Percentiles rank a stretch among this genome's conserved stretches.
Evolutionary conservation across 2,113 vertebrate species (phyloP).

Genomic region (Callocephalon fimbriatum): DNA sequence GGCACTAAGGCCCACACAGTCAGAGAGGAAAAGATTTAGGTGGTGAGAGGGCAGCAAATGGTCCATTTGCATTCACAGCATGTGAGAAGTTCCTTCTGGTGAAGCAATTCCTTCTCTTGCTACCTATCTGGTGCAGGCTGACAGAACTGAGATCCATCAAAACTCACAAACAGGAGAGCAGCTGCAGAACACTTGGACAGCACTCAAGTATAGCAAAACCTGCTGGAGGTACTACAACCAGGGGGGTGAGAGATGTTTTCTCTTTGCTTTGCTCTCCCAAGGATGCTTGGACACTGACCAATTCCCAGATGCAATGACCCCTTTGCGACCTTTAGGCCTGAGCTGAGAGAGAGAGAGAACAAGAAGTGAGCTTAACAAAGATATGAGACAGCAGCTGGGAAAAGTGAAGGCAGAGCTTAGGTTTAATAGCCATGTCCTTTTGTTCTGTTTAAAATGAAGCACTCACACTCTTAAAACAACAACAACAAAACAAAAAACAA

Average conservation of each 20-base stretch:
- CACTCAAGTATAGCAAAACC: background rate
- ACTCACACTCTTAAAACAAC: background rate
- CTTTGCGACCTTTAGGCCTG: background rate
- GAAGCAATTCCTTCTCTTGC: background rate
- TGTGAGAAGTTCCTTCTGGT: background rate
- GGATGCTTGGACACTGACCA: background rate
- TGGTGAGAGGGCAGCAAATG: background rate
- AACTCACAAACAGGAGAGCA: background rate
- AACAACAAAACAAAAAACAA: background rate
- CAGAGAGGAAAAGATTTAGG: background rate
- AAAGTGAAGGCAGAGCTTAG: background rate
- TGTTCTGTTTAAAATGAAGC: background rate
- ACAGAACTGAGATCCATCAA: background rate
- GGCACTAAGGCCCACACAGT: slow-evolving; percentile 5
- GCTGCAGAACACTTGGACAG: background rate
- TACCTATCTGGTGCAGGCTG: background rate
- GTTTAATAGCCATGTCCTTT: background rate
- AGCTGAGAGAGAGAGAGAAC: background rate
- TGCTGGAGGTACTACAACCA: background rate
- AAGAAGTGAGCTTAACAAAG: slow-evolving; percentile 1
- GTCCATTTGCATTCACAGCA: slow-evolving; percentile 23
- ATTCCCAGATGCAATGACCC: background rate
- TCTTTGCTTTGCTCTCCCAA: background rate
- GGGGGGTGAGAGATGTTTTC: too few relatives aligned
- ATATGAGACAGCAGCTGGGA: background rate